Conservation (phyloP, 2,797 vertebrate species). For the Benthosema pterotum region DNA sequence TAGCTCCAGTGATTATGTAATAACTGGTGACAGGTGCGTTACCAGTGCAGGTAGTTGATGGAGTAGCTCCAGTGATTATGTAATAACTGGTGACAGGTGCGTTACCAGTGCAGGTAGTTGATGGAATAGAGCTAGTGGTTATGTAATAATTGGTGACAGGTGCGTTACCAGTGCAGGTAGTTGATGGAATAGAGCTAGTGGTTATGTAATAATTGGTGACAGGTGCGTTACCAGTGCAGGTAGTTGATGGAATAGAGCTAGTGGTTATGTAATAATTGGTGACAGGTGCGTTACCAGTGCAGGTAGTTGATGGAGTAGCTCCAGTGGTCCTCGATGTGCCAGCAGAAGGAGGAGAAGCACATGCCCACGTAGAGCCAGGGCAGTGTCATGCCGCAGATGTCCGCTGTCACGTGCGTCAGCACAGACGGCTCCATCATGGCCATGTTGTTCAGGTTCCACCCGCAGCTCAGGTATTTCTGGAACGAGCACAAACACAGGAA, state of each 20-base stretch:
- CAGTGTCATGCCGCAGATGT: conserved; percentile 98
- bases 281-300: conserved; percentile 83
- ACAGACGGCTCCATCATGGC: conserved; percentile 97
- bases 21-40: too few relatives aligned
- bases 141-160: too few relatives aligned
- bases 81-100: too few relatives aligned
- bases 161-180: too few relatives aligned
- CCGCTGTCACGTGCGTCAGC: conserved; percentile 93
- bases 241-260: conserved; percentile 99
- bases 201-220: too few relatives aligned
- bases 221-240: conserved; percentile 87
- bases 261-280: conserved; percentile 72
- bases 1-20: conserved; percentile 93
- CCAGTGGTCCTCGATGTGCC: conserved; percentile 99
- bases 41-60: conserved; percentile 93
- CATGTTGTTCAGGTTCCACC: conserved; percentile 99
- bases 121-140: conserved; percentile 99
- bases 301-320: conserved; percentile 99
- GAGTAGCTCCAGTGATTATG: conserved; percentile 97
- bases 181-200: too few relatives aligned
- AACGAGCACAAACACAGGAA: conserved; percentile 6
- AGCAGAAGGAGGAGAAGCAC: conserved; percentile 99
- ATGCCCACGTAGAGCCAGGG: conserved; percentile 98
- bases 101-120: conserved; percentile 90
- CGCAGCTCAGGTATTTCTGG: conserved; percentile 93